phyloP scores from a whole-genome alignment of 2,888 invertebrate species.

The Apamea sordens region DNA sequence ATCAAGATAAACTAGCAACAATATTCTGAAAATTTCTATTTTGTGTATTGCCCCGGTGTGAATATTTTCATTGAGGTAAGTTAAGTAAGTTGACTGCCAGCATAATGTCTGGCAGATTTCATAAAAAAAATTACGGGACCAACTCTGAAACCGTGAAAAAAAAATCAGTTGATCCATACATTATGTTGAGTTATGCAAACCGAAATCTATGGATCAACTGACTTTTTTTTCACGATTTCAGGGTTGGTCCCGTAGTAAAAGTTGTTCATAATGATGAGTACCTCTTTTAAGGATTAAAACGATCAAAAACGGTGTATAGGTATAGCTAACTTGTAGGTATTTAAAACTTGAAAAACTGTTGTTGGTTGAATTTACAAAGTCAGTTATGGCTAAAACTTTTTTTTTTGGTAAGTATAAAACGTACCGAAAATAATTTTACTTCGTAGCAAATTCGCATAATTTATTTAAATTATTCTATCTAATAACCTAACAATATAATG shows the following conservation, averaged over 20 bases:
- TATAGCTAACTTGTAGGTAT: not conserved
- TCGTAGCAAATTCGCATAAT: not conserved
- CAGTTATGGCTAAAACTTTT: not conserved
- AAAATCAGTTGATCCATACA: too few relatives aligned
- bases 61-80: not conserved
- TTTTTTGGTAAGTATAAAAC: not conserved
- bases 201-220: too few relatives aligned
- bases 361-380: conserved; percentile 28
- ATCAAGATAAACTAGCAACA: not conserved
- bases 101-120: not conserved
- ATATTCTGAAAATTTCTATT: too few relatives aligned
- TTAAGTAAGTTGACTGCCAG: not conserved
- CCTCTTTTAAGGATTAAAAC: too few relatives aligned
- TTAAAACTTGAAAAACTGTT: not conserved
- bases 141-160: too few relatives aligned
- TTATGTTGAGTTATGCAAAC: too few relatives aligned
- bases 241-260: too few relatives aligned
- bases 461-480: not conserved
- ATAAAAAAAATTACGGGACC: not conserved
- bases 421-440: not conserved
- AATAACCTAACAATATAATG: not conserved
- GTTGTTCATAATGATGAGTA: too few relatives aligned
- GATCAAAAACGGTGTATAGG: too few relatives aligned
- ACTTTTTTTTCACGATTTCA: too few relatives aligned
- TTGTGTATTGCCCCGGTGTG: too few relatives aligned